Conservation (phyloP, 1,140 invertebrate species). For the Drosophila elegans region DNA sequence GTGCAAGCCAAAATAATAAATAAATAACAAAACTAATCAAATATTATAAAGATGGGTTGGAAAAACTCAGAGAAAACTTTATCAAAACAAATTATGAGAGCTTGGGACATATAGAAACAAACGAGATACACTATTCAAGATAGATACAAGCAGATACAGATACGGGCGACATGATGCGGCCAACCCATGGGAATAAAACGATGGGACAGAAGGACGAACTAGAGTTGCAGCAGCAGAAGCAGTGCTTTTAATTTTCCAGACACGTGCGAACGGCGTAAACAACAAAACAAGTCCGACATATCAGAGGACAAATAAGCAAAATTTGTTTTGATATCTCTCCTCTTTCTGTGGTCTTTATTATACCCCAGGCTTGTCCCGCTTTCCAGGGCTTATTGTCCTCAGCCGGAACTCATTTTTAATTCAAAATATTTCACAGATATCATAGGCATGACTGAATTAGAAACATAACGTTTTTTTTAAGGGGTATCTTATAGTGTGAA, state of each 20-base stretch:
- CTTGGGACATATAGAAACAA: slow-evolving; percentile 33
- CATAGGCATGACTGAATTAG: too few relatives aligned
- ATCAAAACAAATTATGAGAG: slow-evolving; percentile 51
- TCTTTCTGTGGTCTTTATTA: not conserved
- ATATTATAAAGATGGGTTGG: slow-evolving; percentile 1
- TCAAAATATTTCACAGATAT: not conserved
- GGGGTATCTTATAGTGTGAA: not conserved
- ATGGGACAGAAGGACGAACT: not conserved
- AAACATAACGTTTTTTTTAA: not conserved
- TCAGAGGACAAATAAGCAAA: slow-evolving; percentile 26
- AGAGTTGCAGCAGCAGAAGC: slow-evolving; percentile 3
- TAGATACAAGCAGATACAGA: slow-evolving; percentile 17
- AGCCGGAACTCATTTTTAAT: not conserved
- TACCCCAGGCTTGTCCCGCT: not conserved
- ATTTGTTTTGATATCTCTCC: slow-evolving; percentile 11
- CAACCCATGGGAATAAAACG: not conserved
- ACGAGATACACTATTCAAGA: not conserved
- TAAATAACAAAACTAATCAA: not conserved
- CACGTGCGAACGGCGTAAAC: slow-evolving; percentile 62
- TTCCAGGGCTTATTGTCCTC: not conserved
- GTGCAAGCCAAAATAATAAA: not conserved
- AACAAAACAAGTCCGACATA: slow-evolving; percentile 31
- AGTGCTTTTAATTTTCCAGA: slow-evolving; percentile 38
- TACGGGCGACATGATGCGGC: slow-evolving; percentile 11
- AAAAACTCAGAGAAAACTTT: slow-evolving; percentile 40